Evolutionary conservation across 2,888 invertebrate genomes (phyloP).

Genomic region (Standfussiana lucernea): DNA sequence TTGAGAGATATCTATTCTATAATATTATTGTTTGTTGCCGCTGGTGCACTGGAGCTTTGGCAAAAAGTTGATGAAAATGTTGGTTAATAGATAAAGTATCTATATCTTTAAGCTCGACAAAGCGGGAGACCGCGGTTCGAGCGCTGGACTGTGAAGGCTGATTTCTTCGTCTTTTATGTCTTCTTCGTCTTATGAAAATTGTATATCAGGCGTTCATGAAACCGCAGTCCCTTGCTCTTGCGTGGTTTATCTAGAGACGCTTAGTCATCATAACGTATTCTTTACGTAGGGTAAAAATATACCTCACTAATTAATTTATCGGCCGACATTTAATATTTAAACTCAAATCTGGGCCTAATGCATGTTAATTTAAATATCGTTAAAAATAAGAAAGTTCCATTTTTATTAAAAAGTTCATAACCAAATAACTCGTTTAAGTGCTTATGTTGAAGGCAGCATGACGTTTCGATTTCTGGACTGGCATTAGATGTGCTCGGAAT

Average conservation of each 20-base stretch:
- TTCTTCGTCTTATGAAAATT: neutral
- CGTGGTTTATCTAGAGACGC: neutral
- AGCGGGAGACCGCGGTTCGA: neutral
- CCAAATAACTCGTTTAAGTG: conserved; percentile 1
- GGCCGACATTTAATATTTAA: conserved; percentile 8
- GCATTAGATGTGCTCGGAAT: neutral
- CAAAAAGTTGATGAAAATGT: neutral
- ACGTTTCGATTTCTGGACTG: neutral
- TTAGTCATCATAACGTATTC: neutral
- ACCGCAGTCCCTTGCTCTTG: neutral
- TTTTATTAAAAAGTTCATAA: conserved; percentile 11
- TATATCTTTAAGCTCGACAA: neutral
- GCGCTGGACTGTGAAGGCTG: neutral
- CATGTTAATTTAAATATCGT: conserved; percentile 27
- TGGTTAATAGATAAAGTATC: neutral
- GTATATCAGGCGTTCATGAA: neutral
- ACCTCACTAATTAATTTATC: conserved; percentile 5
- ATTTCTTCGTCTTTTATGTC: neutral
- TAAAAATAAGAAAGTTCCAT: conserved; percentile 27
- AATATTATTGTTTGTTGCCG: conserved; percentile 4
- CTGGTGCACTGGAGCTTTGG: conserved; percentile 6
- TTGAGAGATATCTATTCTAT: conserved; percentile 10
- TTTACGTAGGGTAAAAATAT: conserved; percentile 16
- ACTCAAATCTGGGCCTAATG: conserved; percentile 59
- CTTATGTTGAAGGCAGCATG: neutral